A percentile compares a stretch with the other conserved stretches of the same genome.
phyloP scores from a whole-genome alignment of 2,888 invertebrate genomes.

The Orgyia antiqua region DNA sequence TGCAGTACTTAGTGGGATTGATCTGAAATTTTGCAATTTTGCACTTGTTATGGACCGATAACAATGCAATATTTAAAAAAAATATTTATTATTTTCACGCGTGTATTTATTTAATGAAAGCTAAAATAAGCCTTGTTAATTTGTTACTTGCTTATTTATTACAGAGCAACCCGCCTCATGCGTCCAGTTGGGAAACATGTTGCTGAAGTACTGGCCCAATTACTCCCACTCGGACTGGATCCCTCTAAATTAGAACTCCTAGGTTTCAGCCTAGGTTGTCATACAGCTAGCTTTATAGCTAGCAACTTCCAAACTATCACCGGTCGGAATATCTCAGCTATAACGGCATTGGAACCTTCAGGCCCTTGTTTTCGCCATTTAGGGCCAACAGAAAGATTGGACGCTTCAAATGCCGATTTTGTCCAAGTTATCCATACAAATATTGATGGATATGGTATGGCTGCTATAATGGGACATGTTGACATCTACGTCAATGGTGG shows the following conservation, averaged over 20 bases:
- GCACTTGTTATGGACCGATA: too few species aligned
- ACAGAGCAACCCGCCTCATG: constrained; percentile 57
- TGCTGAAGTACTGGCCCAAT: constrained; percentile 51
- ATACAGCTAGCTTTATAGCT: constrained; percentile 59
- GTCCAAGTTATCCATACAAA: constrained; percentile 66
- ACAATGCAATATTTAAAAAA: too few species aligned
- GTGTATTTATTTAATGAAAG: too few species aligned
- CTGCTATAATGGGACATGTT: constrained; percentile 59
- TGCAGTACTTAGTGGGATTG: too few species aligned
- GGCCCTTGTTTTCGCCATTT: constrained; percentile 63
- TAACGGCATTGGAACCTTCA: constrained; percentile 60
- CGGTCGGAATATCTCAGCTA: constrained; percentile 55
- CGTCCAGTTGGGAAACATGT: constrained; percentile 66
- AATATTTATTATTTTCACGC: too few species aligned
- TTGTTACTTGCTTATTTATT: too few species aligned
- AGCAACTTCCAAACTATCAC: constrained; percentile 53
- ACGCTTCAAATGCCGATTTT: constrained; percentile 56
- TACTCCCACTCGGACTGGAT: constrained; percentile 49
- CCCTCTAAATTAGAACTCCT: constrained; percentile 54
- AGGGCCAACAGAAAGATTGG: constrained; percentile 41
- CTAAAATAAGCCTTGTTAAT: too few species aligned
- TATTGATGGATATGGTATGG: constrained; percentile 70
- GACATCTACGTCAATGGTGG: constrained; percentile 68
- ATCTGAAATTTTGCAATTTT: too few species aligned
- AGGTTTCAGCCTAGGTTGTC: constrained; percentile 66